These are phyloP conservation scores for Metacarcinus magister DNA, from an alignment of 2,888 invertebrate genomes.

Conservation along the genomic window DNA sequence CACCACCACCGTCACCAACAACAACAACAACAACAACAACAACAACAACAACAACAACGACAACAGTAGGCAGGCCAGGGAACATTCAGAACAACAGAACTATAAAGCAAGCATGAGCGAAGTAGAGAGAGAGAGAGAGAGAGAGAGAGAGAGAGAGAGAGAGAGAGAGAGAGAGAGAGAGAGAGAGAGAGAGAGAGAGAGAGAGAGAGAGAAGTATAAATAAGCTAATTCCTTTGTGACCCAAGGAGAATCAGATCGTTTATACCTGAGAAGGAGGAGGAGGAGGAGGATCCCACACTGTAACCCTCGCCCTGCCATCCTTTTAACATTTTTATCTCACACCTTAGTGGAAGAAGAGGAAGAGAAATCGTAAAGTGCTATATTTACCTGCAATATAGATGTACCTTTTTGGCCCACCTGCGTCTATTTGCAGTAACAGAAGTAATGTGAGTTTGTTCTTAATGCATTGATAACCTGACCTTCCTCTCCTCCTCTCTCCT, in stretches of 20 bases:
- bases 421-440: conserved; percentile 14
- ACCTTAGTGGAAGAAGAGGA: neutral
- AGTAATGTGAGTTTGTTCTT: neutral
- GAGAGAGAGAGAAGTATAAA: conserved; percentile 2
- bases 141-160: neutral
- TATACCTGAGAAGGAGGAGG: neutral
- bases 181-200: neutral
- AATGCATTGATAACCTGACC: neutral
- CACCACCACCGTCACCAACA: neutral
- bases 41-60: neutral
- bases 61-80: neutral
- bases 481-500: neutral
- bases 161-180: neutral
- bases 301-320: neutral
- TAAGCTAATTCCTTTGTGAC: conserved; percentile 20
- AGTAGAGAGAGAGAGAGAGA: neutral
- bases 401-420: neutral
- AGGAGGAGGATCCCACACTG: neutral
- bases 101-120: neutral
- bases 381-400: conserved; percentile 36
- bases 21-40: neutral
- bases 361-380: neutral
- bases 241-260: neutral
- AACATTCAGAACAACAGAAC: neutral
- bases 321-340: neutral